Percentiles rank a stretch among this genome's conserved stretches.
Conservation (phyloP, 92 coral and sea anemone genomes). For the Virgularia gustaviana region DNA sequence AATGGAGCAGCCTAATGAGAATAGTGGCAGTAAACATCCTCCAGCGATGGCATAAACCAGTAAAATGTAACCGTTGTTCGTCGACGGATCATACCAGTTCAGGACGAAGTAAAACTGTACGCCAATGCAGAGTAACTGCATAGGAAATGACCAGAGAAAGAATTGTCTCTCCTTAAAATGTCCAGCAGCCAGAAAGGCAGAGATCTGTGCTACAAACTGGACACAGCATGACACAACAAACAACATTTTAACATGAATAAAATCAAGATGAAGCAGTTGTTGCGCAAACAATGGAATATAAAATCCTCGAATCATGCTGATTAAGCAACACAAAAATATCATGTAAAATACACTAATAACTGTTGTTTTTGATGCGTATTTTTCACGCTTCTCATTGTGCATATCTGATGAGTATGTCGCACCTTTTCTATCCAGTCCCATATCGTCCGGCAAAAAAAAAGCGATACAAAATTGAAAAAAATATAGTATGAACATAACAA, state of each 20-base stretch:
- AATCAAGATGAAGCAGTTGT: conserved; percentile 18
- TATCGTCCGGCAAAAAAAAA: conserved; percentile 5
- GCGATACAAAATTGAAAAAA: conserved; percentile 1
- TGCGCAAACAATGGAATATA: conserved; percentile 22
- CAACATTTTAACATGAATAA: conserved; percentile 15
- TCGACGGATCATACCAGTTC: too few relatives aligned
- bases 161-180: too few relatives aligned
- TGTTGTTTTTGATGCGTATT: too few relatives aligned
- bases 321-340: conserved; percentile 16
- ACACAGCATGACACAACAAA: conserved; percentile 2
- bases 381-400: too few relatives aligned
- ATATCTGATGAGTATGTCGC: too few relatives aligned
- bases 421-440: neutral
- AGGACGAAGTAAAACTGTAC: too few relatives aligned
- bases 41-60: too few relatives aligned
- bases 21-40: too few relatives aligned
- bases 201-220: neutral
- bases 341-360: conserved; percentile 15
- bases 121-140: too few relatives aligned
- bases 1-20: too few relatives aligned
- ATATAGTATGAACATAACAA: neutral
- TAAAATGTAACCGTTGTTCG: too few relatives aligned
- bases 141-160: too few relatives aligned
- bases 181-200: neutral
- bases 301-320: conserved; percentile 2